Conservation (phyloP, 2,797 vertebrate species). For the Ambastaia sidthimunki region DNA sequence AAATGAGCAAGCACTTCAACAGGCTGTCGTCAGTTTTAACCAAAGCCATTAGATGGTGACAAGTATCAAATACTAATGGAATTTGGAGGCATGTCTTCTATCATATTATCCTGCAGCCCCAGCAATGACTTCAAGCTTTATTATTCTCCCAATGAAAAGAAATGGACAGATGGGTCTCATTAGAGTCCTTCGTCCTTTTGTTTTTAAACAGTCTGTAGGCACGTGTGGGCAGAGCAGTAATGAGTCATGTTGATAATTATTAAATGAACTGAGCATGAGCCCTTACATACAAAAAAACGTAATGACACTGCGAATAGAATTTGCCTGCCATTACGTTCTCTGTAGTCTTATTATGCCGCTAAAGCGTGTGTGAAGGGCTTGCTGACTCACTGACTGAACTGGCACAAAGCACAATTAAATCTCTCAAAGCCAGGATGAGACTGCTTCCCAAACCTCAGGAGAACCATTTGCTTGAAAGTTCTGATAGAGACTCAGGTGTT, state of each 20-base stretch:
- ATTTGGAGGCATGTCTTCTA: slow-evolving; percentile 64
- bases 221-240: slow-evolving; percentile 62
- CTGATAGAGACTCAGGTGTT: slow-evolving; percentile 50
- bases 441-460: slow-evolving; percentile 26
- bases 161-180: slow-evolving; percentile 58
- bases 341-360: slow-evolving; percentile 68
- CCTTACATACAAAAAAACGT: slow-evolving; percentile 68
- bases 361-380: slow-evolving; percentile 62
- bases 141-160: slow-evolving; percentile 47
- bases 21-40: slow-evolving; percentile 69
- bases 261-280: slow-evolving; percentile 73
- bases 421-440: slow-evolving; percentile 47
- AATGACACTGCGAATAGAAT: slow-evolving; percentile 73
- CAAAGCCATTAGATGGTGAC: slow-evolving; percentile 71
- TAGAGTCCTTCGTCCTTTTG: slow-evolving; percentile 48
- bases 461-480: slow-evolving; percentile 55
- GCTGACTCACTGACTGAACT: slow-evolving; percentile 61
- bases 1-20: slow-evolving; percentile 69
- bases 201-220: slow-evolving; percentile 63
- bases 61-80: slow-evolving; percentile 70
- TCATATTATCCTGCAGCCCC: slow-evolving; percentile 40
- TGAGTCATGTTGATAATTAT: slow-evolving; percentile 70
- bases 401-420: slow-evolving; percentile 52
- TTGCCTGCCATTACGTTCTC: slow-evolving; percentile 68
- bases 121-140: slow-evolving; percentile 44